phyloP scores from a whole-genome alignment of 2,113 vertebrate species.

The Pelvicachromis taeniatus region DNA sequence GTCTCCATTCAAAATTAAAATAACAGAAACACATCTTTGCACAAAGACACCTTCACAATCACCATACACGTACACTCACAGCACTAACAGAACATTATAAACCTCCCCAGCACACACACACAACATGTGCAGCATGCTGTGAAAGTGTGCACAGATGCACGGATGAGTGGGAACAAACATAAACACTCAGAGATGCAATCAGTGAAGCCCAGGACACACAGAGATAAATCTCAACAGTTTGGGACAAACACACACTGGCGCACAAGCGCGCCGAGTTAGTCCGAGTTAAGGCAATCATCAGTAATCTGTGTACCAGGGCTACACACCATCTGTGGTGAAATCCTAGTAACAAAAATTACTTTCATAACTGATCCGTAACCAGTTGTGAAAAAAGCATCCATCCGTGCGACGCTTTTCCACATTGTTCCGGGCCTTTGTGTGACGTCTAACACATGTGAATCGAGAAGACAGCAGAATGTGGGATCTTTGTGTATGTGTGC shows the following conservation, averaged over 20 bases:
- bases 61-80: not conserved
- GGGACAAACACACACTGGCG: slow-evolving; percentile 12
- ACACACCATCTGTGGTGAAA: slow-evolving; percentile 32
- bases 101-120: not conserved
- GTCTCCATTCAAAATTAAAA: not conserved
- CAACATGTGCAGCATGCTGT: not conserved
- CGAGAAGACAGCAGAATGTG: slow-evolving; percentile 9
- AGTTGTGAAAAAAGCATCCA: not conserved
- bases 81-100: not conserved
- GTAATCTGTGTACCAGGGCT: slow-evolving; percentile 37
- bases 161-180: not conserved
- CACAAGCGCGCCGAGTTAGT: slow-evolving; percentile 21
- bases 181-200: slow-evolving; percentile 9
- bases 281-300: slow-evolving; percentile 53
- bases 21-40: not conserved
- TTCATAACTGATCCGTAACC: slow-evolving; percentile 27
- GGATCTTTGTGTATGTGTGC: slow-evolving; percentile 3
- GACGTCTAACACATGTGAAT: slow-evolving; percentile 35
- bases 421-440: slow-evolving; percentile 33
- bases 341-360: slow-evolving; percentile 44
- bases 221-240: slow-evolving; percentile 23
- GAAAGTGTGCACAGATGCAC: not conserved
- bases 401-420: slow-evolving; percentile 13
- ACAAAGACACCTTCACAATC: not conserved
- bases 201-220: slow-evolving; percentile 17